phyloP scores from a whole-genome alignment of 2,113 vertebrate genomes.

The Plecturocebus donacophilus region DNA sequence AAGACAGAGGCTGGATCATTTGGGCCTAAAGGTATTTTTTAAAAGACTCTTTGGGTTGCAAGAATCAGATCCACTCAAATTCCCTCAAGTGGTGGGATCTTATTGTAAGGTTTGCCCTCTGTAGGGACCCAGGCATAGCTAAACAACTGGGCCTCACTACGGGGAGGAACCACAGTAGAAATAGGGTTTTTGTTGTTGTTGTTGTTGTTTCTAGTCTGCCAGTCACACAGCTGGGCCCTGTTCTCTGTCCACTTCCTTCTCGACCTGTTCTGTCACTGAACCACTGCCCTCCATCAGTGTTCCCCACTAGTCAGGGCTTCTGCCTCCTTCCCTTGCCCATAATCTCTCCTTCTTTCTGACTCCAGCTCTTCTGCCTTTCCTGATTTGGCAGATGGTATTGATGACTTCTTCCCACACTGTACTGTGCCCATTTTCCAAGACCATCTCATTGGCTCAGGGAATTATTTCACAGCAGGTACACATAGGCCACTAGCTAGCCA shows the following conservation, averaged over 20 bases:
- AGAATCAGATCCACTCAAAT: neutral
- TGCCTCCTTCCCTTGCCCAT: neutral
- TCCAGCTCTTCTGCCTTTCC: neutral
- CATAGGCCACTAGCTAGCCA: neutral
- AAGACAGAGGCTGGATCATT: neutral
- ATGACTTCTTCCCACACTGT: neutral
- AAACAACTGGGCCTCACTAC: neutral
- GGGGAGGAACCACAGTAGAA: neutral
- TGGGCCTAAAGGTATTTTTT: neutral
- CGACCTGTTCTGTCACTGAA: neutral
- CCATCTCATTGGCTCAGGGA: neutral
- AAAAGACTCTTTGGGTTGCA: neutral
- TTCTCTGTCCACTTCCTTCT: neutral
- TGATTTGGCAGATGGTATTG: neutral
- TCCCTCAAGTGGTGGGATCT: neutral
- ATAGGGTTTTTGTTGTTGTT: no score
- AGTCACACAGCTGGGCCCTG: neutral
- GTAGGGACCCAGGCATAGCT: neutral
- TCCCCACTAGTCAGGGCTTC: neutral
- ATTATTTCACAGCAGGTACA: neutral
- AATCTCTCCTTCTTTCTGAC: neutral
- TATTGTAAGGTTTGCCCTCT: neutral
- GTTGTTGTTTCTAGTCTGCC: neutral
- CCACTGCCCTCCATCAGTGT: neutral
- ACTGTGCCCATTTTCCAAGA: neutral